A percentile compares a stretch with the other conserved stretches of the same genome.
phyloP scores from a whole-genome alignment of 2,797 vertebrate species.

The Champsocephalus esox region DNA sequence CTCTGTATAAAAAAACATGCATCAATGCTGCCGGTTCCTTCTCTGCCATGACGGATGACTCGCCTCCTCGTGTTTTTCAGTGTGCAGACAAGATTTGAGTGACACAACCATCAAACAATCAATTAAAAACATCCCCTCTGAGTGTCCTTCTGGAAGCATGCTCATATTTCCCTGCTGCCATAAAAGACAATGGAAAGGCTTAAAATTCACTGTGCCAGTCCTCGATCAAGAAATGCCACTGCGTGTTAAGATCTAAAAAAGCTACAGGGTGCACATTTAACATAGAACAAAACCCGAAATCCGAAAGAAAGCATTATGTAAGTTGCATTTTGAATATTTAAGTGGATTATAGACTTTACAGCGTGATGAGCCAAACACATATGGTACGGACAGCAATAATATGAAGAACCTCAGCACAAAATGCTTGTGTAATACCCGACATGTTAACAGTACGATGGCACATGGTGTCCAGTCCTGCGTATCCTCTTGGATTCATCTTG shows the following conservation, averaged over 20 bases:
- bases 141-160: constrained; percentile 47
- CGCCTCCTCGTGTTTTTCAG: constrained; percentile 42
- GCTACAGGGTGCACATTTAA: background rate
- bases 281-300: too few relatives aligned
- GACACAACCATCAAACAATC: constrained; percentile 64
- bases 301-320: too few relatives aligned
- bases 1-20: constrained; percentile 25
- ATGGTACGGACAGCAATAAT: background rate
- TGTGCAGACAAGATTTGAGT: constrained; percentile 50
- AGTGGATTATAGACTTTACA: background rate
- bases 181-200: constrained; percentile 16
- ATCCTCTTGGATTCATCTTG: constrained; percentile 61
- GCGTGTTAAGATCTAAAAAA: constrained; percentile 2
- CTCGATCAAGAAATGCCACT: background rate
- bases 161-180: constrained; percentile 24
- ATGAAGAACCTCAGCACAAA: background rate
- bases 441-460: background rate
- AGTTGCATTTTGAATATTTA: background rate
- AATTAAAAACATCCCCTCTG: constrained; percentile 59
- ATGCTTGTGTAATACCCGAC: background rate
- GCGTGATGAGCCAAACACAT: background rate
- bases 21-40: constrained; percentile 21
- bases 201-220: constrained; percentile 5
- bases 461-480: constrained; percentile 44
- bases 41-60: constrained; percentile 58